phyloP scores from a whole-genome alignment of 2,797 vertebrate genomes.

The Melanotaenia maccullochi region DNA sequence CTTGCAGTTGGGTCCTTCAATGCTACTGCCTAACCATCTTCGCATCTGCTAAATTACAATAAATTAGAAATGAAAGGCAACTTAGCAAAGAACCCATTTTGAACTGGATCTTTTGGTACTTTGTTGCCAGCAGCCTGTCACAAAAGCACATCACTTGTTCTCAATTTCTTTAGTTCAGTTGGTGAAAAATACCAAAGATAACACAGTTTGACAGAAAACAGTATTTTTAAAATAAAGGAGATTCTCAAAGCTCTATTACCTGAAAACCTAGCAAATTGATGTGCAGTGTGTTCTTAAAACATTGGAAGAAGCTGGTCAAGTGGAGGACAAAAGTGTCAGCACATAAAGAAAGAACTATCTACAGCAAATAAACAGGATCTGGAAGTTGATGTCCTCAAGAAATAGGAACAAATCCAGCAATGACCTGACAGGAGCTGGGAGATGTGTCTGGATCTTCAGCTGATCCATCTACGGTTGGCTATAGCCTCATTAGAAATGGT shows the following conservation, averaged over 20 bases:
- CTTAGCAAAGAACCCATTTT: neutral
- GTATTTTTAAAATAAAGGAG: neutral
- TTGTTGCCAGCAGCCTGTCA: neutral
- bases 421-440: too few species aligned
- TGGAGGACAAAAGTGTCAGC: too few species aligned
- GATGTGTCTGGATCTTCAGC: too few species aligned
- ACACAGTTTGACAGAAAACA: neutral
- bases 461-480: too few species aligned
- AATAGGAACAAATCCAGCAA: too few species aligned
- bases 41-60: too few species aligned
- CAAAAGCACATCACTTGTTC: neutral
- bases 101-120: neutral
- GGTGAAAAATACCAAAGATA: neutral
- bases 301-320: neutral
- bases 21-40: too few species aligned
- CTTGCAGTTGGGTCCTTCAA: too few species aligned
- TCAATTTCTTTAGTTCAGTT: neutral
- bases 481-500: too few species aligned
- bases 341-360: too few species aligned
- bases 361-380: too few species aligned
- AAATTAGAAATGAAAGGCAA: neutral
- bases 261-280: neutral
- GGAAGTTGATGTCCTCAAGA: too few species aligned
- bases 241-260: neutral
- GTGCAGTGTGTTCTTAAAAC: neutral